A percentile compares a stretch with the other conserved stretches of the same genome.
These are phyloP conservation scores for Tenodera sinensis DNA, from an alignment of 2,888 invertebrate species.

Conservation along the genomic window DNA sequence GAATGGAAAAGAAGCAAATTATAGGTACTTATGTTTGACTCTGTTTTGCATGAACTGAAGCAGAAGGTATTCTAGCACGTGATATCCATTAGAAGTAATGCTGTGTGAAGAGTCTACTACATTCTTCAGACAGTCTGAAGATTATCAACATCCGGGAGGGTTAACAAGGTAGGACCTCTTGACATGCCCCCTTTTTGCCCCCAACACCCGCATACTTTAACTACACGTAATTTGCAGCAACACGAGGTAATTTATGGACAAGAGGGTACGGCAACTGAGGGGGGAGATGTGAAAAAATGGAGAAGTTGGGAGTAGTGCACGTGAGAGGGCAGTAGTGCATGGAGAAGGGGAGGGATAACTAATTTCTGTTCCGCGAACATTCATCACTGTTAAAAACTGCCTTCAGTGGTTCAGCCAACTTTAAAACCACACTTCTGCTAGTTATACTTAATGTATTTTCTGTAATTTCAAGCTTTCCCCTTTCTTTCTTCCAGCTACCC, in stretches of 20 bases:
- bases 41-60: too few relatives aligned
- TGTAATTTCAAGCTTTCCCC: not conserved
- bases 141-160: not conserved
- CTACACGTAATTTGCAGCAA: constrained; percentile 12
- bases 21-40: too few relatives aligned
- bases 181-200: not conserved
- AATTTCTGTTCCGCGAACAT: not conserved
- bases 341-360: not conserved
- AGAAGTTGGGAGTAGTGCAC: not conserved
- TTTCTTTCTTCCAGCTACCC: not conserved
- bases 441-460: constrained; percentile 1
- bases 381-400: constrained; percentile 5
- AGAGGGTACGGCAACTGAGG: not conserved
- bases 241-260: constrained; percentile 9
- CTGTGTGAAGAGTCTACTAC: too few relatives aligned
- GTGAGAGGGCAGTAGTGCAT: not conserved
- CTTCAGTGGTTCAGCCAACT: not conserved
- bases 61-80: too few relatives aligned
- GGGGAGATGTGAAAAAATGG: not conserved
- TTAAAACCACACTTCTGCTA: constrained; percentile 6
- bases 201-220: not conserved
- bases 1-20: too few relatives aligned
- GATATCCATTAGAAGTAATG: too few relatives aligned
- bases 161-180: not conserved
- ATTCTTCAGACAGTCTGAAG: not conserved